Evolutionary conservation across 2,797 vertebrate genomes (phyloP).

Genomic region (Hozukius guyotensis): DNA sequence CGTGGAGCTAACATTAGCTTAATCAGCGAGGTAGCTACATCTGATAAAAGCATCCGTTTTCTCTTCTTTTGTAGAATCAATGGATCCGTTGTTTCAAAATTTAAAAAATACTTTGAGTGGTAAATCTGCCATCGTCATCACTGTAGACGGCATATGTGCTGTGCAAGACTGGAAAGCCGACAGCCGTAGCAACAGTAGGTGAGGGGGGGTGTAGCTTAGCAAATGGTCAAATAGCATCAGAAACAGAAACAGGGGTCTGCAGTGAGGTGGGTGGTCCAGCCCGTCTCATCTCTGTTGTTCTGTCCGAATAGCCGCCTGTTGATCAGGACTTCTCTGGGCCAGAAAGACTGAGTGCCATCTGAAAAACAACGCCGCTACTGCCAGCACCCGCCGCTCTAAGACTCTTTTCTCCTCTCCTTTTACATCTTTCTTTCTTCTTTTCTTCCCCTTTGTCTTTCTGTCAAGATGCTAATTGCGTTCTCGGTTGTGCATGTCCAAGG

Average conservation of each 20-base stretch:
- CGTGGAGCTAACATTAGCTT: neutral
- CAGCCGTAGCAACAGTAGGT: neutral
- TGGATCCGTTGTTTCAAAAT: neutral
- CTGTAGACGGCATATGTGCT: neutral
- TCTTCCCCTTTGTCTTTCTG: slow-evolving; percentile 40
- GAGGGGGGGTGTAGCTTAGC: neutral
- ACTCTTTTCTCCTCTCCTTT: neutral
- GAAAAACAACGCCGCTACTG: slow-evolving; percentile 46
- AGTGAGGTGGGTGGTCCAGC: slow-evolving; percentile 61
- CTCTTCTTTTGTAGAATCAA: no score
- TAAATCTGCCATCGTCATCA: neutral
- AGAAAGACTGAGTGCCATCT: slow-evolving; percentile 52
- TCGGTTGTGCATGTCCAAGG: slow-evolving; percentile 46
- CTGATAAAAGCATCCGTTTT: neutral
- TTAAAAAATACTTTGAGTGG: neutral
- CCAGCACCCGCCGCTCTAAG: slow-evolving; percentile 19
- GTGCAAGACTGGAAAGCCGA: neutral
- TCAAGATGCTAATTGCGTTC: slow-evolving; percentile 49
- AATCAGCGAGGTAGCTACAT: neutral
- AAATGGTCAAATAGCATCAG: neutral
- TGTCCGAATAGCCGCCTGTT: neutral
- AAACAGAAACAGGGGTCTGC: slow-evolving; percentile 7
- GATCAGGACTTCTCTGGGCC: slow-evolving; percentile 38
- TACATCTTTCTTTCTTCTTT: slow-evolving; percentile 14
- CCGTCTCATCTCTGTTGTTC: slow-evolving; percentile 27